phyloP scores from a whole-genome alignment of 2,797 vertebrate species.

The Spinibarbus caldwelli region DNA sequence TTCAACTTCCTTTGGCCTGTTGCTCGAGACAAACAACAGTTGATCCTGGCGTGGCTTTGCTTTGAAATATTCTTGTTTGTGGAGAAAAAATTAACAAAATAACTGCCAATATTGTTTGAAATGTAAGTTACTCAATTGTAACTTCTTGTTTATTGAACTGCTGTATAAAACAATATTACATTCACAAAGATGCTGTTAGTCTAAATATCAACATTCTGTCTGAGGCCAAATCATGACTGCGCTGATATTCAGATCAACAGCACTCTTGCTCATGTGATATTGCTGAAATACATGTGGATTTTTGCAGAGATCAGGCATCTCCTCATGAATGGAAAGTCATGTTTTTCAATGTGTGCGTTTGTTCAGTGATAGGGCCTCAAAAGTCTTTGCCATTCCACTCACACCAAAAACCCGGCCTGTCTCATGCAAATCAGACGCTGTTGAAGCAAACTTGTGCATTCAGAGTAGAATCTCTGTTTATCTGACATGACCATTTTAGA shows the following conservation, averaged over 20 bases:
- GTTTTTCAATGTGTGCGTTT: background rate
- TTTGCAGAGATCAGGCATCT: conserved; percentile 13
- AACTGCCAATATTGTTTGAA: background rate
- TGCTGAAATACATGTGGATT: background rate
- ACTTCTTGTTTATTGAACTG: background rate
- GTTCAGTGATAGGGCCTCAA: conserved; percentile 16
- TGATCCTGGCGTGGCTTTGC: no score
- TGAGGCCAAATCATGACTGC: background rate
- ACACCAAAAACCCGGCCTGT: conserved; percentile 30
- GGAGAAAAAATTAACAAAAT: no score
- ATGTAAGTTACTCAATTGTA: background rate
- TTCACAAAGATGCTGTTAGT: background rate
- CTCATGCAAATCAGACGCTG: conserved; percentile 50
- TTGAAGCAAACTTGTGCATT: conserved; percentile 33
- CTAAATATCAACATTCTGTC: background rate
- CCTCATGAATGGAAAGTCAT: conserved; percentile 9
- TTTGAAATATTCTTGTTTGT: no score
- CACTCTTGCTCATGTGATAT: background rate
- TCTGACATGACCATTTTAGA: conserved; percentile 53
- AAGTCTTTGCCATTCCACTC: conserved; percentile 45
- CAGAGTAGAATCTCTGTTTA: conserved; percentile 53
- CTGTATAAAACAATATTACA: background rate
- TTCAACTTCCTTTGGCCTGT: no score
- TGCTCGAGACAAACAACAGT: no score
- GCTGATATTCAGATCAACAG: background rate